A percentile compares a stretch with the other conserved stretches of the same genome.
Evolutionary conservation across 2,113 vertebrate genomes (phyloP).

Genomic region (Pedionomus torquatus): DNA sequence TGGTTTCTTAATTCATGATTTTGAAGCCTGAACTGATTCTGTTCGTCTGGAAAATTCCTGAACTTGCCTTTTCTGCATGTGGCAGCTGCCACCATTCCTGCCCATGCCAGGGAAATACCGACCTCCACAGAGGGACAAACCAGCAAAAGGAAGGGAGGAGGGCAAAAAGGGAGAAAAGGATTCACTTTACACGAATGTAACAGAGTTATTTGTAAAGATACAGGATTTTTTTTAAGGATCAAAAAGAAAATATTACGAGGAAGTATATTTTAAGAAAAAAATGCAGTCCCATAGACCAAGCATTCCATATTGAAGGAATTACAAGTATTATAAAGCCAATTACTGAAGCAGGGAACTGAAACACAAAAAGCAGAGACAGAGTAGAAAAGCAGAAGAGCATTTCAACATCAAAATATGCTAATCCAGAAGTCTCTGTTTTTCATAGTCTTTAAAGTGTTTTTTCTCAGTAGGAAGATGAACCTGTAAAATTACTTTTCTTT

Average conservation of each 20-base stretch:
- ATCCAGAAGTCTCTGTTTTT: background rate
- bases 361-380: background rate
- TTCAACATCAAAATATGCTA: background rate
- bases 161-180: background rate
- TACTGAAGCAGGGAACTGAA: background rate
- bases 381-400: background rate
- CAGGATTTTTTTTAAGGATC: background rate
- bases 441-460: background rate
- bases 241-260: background rate
- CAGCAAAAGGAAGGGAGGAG: background rate
- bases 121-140: background rate
- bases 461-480: background rate
- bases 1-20: background rate
- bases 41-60: background rate
- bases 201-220: background rate
- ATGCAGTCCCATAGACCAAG: background rate
- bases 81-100: background rate
- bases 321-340: background rate
- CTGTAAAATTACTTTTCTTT: background rate
- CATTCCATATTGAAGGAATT: background rate
- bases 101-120: background rate
- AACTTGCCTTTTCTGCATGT: background rate
- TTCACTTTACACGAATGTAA: background rate
- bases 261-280: background rate
- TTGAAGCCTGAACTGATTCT: background rate